These are phyloP conservation scores for Hippocampus zosterae DNA, from an alignment of 2,113 vertebrate species.

Conservation along the genomic window DNA sequence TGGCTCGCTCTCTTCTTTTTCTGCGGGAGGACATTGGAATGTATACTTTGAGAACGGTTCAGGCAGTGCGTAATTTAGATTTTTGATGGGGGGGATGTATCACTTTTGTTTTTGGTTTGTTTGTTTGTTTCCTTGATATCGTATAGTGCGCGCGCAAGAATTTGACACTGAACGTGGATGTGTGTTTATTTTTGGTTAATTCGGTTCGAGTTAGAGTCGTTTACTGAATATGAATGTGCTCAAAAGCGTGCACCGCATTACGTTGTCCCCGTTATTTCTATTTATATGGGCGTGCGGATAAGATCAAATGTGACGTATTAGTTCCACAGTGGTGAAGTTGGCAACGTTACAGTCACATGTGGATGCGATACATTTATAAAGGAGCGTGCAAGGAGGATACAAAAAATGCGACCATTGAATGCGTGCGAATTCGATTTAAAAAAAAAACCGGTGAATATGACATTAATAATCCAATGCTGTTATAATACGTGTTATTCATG, in stretches of 20 bases:
- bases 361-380: neutral
- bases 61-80: neutral
- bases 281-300: neutral
- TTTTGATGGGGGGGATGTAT: neutral
- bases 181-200: neutral
- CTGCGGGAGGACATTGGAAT: constrained; percentile 63
- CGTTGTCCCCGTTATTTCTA: no score
- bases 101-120: neutral
- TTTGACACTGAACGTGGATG: neutral
- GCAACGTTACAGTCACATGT: neutral
- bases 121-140: no score
- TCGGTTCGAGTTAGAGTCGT: neutral
- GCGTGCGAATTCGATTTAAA: neutral
- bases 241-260: no score
- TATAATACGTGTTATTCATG: neutral
- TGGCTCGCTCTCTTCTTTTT: constrained; percentile 94
- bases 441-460: no score
- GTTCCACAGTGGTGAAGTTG: neutral
- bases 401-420: neutral
- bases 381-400: neutral
- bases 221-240: neutral
- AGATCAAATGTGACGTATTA: neutral
- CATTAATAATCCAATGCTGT: no score
- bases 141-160: neutral
- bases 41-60: neutral